Percentiles rank a stretch among this genome's conserved stretches.
Conservation (phyloP, 2,113 vertebrate species). For the Brachypteracias leptosomus region DNA sequence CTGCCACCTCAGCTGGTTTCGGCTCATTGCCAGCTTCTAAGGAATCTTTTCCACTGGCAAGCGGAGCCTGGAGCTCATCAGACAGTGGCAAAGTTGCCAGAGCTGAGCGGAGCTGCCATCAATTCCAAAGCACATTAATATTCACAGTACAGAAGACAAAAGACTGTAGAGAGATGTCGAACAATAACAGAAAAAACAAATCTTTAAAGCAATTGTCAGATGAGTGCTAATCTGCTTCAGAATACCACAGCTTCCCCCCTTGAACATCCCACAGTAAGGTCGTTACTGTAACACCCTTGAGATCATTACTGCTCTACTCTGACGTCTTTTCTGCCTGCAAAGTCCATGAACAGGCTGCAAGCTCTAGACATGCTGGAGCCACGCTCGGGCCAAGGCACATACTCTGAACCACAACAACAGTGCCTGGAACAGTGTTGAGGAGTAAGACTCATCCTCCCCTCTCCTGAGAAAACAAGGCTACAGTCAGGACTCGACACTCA, state of each 20-base stretch:
- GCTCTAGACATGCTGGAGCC: background rate
- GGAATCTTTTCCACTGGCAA: conserved; percentile 92
- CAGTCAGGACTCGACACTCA: conserved; percentile 71
- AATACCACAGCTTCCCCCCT: fast-evolving
- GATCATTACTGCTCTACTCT: background rate
- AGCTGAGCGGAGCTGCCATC: conserved; percentile 93
- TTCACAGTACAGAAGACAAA: conserved; percentile 32
- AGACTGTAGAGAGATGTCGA: background rate
- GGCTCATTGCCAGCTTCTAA: conserved; percentile 94
- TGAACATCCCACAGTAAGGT: background rate
- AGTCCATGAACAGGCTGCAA: background rate
- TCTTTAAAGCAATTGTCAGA: background rate
- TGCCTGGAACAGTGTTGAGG: background rate
- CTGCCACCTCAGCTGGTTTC: conserved; percentile 51
- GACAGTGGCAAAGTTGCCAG: conserved; percentile 67
- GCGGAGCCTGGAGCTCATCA: conserved; percentile 98
- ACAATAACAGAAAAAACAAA: background rate
- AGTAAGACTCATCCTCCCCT: background rate
- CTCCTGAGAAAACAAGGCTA: conserved; percentile 35
- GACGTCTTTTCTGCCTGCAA: background rate
- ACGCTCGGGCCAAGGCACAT: fast-evolving
- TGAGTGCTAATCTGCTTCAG: background rate
- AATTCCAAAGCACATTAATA: conserved; percentile 51
- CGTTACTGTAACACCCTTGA: background rate
- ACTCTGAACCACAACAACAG: background rate